Base-by-base conservation (phyloP, 1,140 invertebrate species). In the Heliconius congener region DNA sequence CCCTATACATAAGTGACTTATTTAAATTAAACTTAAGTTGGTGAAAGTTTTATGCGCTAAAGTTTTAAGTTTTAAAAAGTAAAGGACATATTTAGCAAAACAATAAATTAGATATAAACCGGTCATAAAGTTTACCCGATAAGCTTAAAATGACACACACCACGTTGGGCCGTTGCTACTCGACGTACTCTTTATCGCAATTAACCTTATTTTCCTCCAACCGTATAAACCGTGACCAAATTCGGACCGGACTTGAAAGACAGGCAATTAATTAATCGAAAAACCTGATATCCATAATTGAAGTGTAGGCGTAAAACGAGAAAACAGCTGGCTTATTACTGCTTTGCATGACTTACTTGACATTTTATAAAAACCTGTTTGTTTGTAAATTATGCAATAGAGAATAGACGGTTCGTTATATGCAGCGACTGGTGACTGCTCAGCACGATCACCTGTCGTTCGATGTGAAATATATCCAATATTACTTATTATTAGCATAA, bases 381-480 rank as follows among this genome's bases (percentile, higher is more conserved):
- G 74, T 88, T 91, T 87, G 75, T 88, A 89, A 91, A 84, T 93
- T 93, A 93, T 91, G 92, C 90, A 94, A 94, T 87, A 90, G 84
- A 90, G 87, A 90, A 89, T 82, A 88, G 86, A 90, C 83, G 81
- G 78, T 85, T 88, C 88, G 88, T 89, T 81, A 86, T 82, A 89
- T 85, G 84, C 84, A 81, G 73, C 83, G 79, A 80, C 84, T 84
- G 87, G 37, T 77, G 76, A 77, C 84, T 85, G 78, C 80, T 89
- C 87, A 88, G 79, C 84, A 90, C 88, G 88, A 88, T 91, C 86
- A 86, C 84, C 87, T 89, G 90, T 88, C 87, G 85, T 87, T 92
- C 84, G 81, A 85, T 81, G 84, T 87, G 83, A 90, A 88, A 86
- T 89, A 88, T 84, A 80, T 82, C 83, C n/a, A 19, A 34, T 71